Base-by-base conservation (phyloP, 2,888 invertebrate genomes). In the Agrilus biguttatus region DNA sequence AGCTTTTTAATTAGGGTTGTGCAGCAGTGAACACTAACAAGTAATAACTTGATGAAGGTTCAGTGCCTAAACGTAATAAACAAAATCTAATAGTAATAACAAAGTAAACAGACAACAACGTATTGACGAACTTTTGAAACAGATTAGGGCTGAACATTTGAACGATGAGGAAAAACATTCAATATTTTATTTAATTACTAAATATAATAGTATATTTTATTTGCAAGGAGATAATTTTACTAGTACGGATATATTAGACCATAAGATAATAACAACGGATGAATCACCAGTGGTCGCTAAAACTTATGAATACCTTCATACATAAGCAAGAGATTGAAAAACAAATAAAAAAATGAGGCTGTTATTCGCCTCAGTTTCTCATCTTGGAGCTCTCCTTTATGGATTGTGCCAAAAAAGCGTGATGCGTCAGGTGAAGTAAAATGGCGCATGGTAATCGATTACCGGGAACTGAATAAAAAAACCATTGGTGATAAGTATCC, bases 361-460 rank as follows among this genome's bases (percentile, higher is more conserved):
- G 23, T 23, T 8, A 23, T 23, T 23, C 23, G 23, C 6, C 23
- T 6, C 2, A 23, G 23, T 7, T 23, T 23, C 8, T 23, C 23
- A 23, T 6, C 23, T 6, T 23, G 23, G 23, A 23, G 6, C 8
- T 23, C 23, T 8, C 23, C 43, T 14, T 4, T 43, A n/a, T 34
- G n/a, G 33, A 43, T 35, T 14, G 48, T 23, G 12, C 13, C 37
- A 35, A 43, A 37, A 17, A 45, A 19, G 28, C 21, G n/a, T 2
- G 59, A 61, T 43, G 43, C 55, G 8, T 45, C 52, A 3, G 54
- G 55, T 14, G 47, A 54, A 43, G 44, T 40, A 14, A 50, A 53
- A 50, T 58, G 50, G 53, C 45, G 59, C n/a, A 45, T 63, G 13
- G 63, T 63, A 8, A 53, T 60, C 1, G 61, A 63, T 43, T 63